Percentiles rank a stretch among this genome's conserved stretches.
These are phyloP conservation scores for Norana najaformis DNA, from an alignment of 2,888 invertebrate genomes.

Conservation along the genomic window DNA sequence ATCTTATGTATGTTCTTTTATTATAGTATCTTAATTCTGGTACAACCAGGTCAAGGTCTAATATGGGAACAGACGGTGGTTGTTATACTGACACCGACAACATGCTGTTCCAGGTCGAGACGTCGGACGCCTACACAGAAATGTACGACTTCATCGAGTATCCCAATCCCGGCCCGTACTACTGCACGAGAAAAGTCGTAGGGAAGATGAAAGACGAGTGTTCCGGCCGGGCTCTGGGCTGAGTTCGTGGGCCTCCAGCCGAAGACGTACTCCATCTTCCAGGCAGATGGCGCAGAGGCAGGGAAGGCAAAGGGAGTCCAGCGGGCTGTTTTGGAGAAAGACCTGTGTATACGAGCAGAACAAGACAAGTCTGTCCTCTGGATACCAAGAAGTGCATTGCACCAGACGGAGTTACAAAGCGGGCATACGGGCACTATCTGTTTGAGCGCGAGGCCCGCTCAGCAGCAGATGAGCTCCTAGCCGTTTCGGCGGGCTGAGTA, in stretches of 20 bases:
- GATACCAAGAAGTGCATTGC: too few relatives aligned
- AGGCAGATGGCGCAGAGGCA: too few relatives aligned
- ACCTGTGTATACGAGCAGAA: too few relatives aligned
- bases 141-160: slow-evolving; percentile 34
- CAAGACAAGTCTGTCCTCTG: too few relatives aligned
- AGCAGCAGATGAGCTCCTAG: too few relatives aligned
- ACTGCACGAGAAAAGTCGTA: background rate
- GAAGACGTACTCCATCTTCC: background rate
- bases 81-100: slow-evolving; percentile 53
- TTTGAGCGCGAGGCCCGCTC: too few relatives aligned
- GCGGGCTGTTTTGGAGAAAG: too few relatives aligned
- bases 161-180: background rate
- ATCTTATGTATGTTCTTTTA: slow-evolving; percentile 57
- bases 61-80: slow-evolving; percentile 46
- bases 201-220: slow-evolving; percentile 20
- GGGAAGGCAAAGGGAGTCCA: background rate
- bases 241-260: background rate
- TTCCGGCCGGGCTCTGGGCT: background rate
- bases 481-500: too few relatives aligned
- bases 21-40: too few relatives aligned
- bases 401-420: too few relatives aligned
- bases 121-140: slow-evolving; percentile 57
- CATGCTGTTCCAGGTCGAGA: slow-evolving; percentile 50
- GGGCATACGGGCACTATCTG: too few relatives aligned
- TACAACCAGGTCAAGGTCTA: slow-evolving; percentile 51